Evolutionary conservation across 2,113 vertebrate species (phyloP), one percentile per base, ranked within the genome.

Genomic region (Elgaria multicarinata): DNA sequence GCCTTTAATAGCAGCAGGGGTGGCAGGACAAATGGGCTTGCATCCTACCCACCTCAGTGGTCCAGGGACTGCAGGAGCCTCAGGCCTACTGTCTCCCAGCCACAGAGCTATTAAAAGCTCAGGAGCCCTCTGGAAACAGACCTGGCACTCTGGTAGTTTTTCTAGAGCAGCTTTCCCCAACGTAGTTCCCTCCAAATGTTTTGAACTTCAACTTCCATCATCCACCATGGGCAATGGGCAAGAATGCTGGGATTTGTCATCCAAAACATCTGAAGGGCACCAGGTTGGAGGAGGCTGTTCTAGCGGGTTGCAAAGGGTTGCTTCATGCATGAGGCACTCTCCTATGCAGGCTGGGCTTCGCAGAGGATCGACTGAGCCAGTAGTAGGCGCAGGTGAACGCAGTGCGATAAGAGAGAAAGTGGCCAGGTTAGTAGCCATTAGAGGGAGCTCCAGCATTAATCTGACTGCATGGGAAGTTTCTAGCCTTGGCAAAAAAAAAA

Each of bases 321-420:
- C 33, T 13, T 72, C 4, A 22, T 22, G 58, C 33, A 16, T 6
- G 69, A 36, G 69, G 18, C 33, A 3, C 33, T 36, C 14, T 53
- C 44, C 46, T 46, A 46, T 18, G 12, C 16, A 16, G 71, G 36
- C 72, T 39, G 39, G 6, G 22, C 18, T 55, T 20, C 55, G 78
- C 16, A 7, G 78, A 16, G 0, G 8, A n/a, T 2, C 1, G 2
- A 22, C 6, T 18, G 5, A 10, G 20, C 18, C 66, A n/a, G 42
- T 4, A 46, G 26, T 6, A 31, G 82, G 18, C 36, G 22, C 62
- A 14, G 6, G 1, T 66, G 18, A 6, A 4, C 14, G 3, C 31
- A 4, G 36, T n/a, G 66, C 6, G 4, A 39, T 2, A n/a, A 28
- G 50, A 39, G 14, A 36, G 36, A 39, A 72, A 39, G 2, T 18